Conservation (phyloP, 2,797 vertebrate genomes). For the Pseudocheirus occidentalis region DNA sequence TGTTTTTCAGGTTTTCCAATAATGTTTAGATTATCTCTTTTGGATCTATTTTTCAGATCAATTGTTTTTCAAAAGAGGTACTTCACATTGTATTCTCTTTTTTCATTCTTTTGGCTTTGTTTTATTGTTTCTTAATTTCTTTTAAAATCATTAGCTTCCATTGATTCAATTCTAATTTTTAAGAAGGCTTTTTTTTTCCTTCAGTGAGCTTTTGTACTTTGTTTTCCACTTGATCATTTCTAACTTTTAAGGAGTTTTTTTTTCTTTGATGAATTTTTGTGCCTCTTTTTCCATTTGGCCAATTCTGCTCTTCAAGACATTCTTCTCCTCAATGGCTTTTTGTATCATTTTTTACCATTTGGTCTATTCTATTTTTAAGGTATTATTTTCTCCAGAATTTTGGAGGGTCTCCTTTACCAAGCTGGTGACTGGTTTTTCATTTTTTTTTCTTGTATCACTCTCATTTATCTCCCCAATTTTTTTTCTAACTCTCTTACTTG, state of each 20-base stretch:
- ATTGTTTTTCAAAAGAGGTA: too few species aligned
- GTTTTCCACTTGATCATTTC: too few species aligned
- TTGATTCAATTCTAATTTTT: background rate
- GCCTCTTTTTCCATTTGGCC: background rate
- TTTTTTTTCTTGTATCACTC: background rate
- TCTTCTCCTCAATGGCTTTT: background rate
- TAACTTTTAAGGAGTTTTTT: too few species aligned
- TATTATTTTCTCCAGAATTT: background rate
- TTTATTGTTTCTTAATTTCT: too few species aligned
- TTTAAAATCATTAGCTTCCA: too few species aligned
- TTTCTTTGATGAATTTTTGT: background rate
- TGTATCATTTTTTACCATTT: background rate
- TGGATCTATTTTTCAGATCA: background rate
- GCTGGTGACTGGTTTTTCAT: background rate
- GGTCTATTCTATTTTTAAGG: background rate
- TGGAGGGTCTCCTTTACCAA: background rate
- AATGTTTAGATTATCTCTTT: too few species aligned
- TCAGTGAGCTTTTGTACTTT: too few species aligned
- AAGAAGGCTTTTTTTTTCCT: too few species aligned
- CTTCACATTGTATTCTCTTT: background rate
- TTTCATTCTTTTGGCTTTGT: too few species aligned
- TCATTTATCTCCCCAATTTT: background rate
- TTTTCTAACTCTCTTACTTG: background rate
- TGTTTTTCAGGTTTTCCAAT: too few species aligned
- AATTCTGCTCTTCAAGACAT: background rate